Percentiles rank a stretch among this genome's conserved stretches.
Conservation (phyloP, 1,140 invertebrate species). For the Drosophila carrolli region DNA sequence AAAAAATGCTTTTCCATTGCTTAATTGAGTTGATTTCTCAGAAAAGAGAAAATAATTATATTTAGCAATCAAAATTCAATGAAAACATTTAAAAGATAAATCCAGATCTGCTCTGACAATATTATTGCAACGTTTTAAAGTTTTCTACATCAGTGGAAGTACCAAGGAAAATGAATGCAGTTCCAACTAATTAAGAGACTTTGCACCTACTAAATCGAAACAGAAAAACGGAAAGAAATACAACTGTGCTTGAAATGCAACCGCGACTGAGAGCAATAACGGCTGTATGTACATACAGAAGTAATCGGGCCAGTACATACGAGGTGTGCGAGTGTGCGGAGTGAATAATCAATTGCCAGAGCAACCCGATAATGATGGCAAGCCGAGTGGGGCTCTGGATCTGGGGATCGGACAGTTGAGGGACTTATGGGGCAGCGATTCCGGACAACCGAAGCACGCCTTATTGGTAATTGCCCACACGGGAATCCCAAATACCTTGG, state of each 20-base stretch:
- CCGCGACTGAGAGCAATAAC: constrained; percentile 23
- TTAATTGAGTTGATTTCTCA: background rate
- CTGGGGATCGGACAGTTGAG: constrained; percentile 2
- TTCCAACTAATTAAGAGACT: constrained; percentile 11
- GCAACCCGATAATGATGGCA: constrained; percentile 42
- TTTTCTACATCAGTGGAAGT: background rate
- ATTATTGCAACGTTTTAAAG: background rate
- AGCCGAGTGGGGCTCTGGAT: constrained; percentile 14
- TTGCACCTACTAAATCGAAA: constrained; percentile 12
- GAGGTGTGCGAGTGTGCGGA: constrained; percentile 35
- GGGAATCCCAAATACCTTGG: constrained; percentile 73
- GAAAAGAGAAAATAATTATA: background rate
- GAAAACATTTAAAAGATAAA: background rate
- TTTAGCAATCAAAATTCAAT: background rate
- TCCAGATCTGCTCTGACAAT: background rate
- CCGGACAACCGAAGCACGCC: constrained; percentile 34
- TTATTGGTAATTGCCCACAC: constrained; percentile 74
- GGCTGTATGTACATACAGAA: constrained; percentile 4
- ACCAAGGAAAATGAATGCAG: background rate
- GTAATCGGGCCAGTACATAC: constrained; percentile 11
- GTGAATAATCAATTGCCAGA: constrained; percentile 77
- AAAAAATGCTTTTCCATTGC: no score
- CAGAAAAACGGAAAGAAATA: constrained; percentile 1
- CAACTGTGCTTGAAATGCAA: constrained; percentile 30
- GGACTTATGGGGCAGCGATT: constrained; percentile 13